A percentile compares a stretch with the other conserved stretches of the same genome.
Conservation (phyloP, 2,113 vertebrate species). For the Eidolon helvum region DNA sequence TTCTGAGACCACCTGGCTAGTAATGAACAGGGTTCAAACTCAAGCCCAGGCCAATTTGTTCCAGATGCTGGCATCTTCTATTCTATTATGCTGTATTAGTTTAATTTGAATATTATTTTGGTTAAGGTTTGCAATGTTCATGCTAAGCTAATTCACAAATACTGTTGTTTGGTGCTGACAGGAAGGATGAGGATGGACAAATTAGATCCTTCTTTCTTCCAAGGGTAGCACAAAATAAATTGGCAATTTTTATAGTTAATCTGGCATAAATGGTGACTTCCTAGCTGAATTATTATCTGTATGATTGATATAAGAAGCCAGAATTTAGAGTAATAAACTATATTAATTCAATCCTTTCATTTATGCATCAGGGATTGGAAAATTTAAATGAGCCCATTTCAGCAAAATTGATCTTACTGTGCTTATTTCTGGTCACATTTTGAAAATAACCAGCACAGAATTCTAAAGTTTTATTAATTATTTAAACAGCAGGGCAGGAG, state of each 20-base stretch:
- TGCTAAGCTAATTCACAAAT: conserved; percentile 20
- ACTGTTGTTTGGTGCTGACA: not conserved
- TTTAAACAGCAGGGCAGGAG: not conserved
- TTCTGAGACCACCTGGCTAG: not conserved
- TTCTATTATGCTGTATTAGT: not conserved
- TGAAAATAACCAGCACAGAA: not conserved
- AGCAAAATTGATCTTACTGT: conserved; percentile 11
- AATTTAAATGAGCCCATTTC: conserved; percentile 37
- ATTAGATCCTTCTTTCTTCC: not conserved
- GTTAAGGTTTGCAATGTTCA: not conserved
- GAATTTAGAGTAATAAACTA: conserved; percentile 4
- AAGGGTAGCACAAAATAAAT: conserved; percentile 43
- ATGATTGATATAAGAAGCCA: not conserved
- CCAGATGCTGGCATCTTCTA: not conserved
- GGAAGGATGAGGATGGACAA: not conserved
- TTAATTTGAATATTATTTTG: conserved; percentile 26
- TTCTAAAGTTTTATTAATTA: not conserved
- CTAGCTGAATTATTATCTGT: conserved; percentile 4
- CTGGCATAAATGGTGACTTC: conserved; percentile 20
- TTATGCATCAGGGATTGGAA: not conserved
- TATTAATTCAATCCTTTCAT: conserved; percentile 34
- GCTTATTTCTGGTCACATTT: conserved; percentile 42
- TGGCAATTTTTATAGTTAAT: conserved; percentile 47
- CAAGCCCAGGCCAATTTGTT: not conserved
- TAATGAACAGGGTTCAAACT: not conserved